Base-by-base conservation (phyloP, 2,888 invertebrate species). In the Chloroclystis v-ata region DNA sequence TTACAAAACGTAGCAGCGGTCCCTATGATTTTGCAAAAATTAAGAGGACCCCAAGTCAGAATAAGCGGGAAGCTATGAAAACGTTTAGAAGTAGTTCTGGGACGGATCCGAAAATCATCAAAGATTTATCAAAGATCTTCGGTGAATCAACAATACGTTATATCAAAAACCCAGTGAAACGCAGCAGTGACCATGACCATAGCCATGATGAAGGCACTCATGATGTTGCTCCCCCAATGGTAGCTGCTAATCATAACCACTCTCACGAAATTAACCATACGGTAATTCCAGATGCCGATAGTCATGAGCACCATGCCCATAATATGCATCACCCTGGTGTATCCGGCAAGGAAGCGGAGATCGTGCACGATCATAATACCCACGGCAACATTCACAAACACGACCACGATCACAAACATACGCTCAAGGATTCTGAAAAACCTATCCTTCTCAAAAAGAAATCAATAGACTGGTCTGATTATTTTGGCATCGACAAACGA, bases 401-500 rank as follows among this genome's bases (percentile, higher is more conserved):
- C 14, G 67, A 72, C n/a, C 55, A 71, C 37, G 59, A 57, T 13
- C 47, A 46, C 12, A 41, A 42, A 37, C 12, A 45, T 42, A 25
- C 4, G 4, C 14, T 43, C 11, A 54, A 54, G 11, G 74, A 78
- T 42, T 58, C 70, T 11, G 88, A 89, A 25, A 89, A 87, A 57
- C 82, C 86, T 6, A 85, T 90, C 29, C 82, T 85, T 16, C 74
- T 94, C 5, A 91, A 92, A 54, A 95, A 95, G 78, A 96, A 95
- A 73, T 94, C 94, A 0, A 91, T 96, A 49, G 92, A 95, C 65
- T 96, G 95, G 96, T 93, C 94, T 0, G 92, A 95, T 62, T 95
- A 96, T 67, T 95, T 96, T 66, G 96, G 96, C 0, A 90, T 95
- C 52, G 95, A 96, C 71, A 91, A 92, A 54, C 91, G 95, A 49